Base-by-base conservation (phyloP, 1,140 invertebrate genomes). In the Conopomorpha cramerella region DNA sequence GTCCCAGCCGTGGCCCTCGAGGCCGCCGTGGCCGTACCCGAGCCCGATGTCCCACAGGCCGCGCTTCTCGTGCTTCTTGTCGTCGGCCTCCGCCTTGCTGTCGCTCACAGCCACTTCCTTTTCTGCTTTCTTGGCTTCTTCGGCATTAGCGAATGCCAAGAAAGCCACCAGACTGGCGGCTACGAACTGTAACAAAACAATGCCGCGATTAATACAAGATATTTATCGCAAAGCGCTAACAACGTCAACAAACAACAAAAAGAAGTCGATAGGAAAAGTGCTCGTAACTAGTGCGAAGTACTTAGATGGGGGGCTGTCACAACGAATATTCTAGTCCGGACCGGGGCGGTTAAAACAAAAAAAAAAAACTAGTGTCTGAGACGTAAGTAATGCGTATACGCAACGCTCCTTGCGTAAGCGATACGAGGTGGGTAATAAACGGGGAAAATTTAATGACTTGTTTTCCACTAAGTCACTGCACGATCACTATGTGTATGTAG, bases 61-160 rank as follows among this genome's bases (percentile, higher is more conserved):
- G 46, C 87, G 79, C 58, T 89, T 88, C 57, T 87, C 86, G 48
- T 87, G 85, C 58, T 88, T 89, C 74, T 88, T 88, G 41, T 82
- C 82, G 12, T 70, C 65, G 29, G 57, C 43, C 35, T 70, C 76
- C 53, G 54, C 60, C 16, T 68, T 60, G 45, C 63, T 65, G 39
- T 66, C 68, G 49, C 56, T 60, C 56, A 63, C 62, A 59, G 68
- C 70, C 61, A 71, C 65, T 66, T 77, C 79, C 54, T 65, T 74
- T 61, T 77, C 65, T 72, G 73, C 74, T 62, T 81, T 77, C 49
- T 80, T 78, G 43, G 70, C 70, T 43, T 77, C 73, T 55, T 78
- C 79, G 33, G 72, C 80, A 34, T 66, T 49, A 30, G 70, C 60
- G 63, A 68, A 56, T 47, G 80, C 78, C 66, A 82, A 45, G 43